Evolutionary conservation across 2,113 vertebrate species (phyloP).

Genomic region (Oreamnos americanus): DNA sequence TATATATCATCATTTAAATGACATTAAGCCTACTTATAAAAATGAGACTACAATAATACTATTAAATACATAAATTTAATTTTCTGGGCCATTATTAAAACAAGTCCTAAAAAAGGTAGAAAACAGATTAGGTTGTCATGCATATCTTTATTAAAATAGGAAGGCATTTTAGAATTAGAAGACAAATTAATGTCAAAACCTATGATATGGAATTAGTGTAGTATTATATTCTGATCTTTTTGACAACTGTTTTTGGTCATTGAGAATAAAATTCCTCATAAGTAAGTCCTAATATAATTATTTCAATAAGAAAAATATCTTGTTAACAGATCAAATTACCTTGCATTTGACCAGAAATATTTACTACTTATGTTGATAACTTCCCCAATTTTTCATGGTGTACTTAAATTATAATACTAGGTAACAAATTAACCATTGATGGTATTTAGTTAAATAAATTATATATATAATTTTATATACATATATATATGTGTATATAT

Average conservation of each 20-base stretch:
- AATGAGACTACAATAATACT: not conserved
- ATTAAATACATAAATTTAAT: not conserved
- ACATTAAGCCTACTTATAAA: not conserved
- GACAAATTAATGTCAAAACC: not conserved
- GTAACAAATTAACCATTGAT: not conserved
- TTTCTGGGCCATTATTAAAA: conserved; percentile 10
- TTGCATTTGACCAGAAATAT: not conserved
- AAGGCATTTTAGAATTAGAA: not conserved
- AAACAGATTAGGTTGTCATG: not conserved
- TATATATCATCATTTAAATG: not conserved
- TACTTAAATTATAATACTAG: not conserved
- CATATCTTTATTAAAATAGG: not conserved
- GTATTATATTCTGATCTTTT: not conserved
- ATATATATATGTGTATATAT: not conserved
- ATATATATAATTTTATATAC: not conserved
- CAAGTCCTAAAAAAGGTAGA: not conserved
- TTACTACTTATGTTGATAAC: not conserved
- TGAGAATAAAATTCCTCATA: not conserved
- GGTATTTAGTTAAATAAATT: not conserved
- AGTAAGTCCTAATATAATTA: not conserved
- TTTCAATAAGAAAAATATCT: not conserved
- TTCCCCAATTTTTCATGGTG: not conserved
- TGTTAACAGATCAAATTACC: not conserved
- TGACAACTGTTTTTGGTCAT: not conserved
- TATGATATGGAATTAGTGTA: not conserved